phyloP scores from a whole-genome alignment of 2,113 vertebrate species.

The Epinephelus lanceolatus region DNA sequence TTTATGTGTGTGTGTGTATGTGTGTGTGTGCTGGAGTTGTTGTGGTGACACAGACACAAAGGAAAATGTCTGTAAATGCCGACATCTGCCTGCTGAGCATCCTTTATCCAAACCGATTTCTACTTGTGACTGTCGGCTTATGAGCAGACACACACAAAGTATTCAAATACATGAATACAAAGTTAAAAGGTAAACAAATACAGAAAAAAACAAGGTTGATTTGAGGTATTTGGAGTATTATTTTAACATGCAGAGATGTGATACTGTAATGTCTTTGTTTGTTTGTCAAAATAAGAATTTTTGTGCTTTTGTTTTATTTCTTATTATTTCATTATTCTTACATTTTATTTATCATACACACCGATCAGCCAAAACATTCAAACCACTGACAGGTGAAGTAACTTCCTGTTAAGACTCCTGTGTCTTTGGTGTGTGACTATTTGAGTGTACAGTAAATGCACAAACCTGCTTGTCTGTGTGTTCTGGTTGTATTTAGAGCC shows the following conservation, averaged over 20 bases:
- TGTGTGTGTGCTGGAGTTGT: not conserved
- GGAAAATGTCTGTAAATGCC: slow-evolving; percentile 1
- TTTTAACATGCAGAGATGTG: too few relatives aligned
- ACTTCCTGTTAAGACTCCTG: too few relatives aligned
- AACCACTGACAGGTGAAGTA: too few relatives aligned
- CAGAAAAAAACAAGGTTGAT: not conserved
- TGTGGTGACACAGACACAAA: not conserved
- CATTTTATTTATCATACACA: too few relatives aligned
- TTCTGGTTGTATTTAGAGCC: not conserved
- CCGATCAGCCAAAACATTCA: too few relatives aligned
- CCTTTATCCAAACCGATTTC: not conserved
- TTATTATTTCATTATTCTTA: too few relatives aligned
- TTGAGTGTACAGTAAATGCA: not conserved
- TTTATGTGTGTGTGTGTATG: not conserved
- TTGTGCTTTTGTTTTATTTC: too few relatives aligned
- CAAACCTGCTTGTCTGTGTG: not conserved
- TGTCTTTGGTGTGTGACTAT: not conserved
- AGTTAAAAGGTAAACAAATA: not conserved
- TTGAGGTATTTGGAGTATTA: too few relatives aligned
- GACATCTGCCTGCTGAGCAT: not conserved
- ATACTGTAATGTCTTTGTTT: not conserved
- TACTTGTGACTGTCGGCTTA: not conserved
- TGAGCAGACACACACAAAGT: not conserved
- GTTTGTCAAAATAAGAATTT: not conserved
- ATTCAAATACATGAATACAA: not conserved